phyloP scores from a whole-genome alignment of 2,888 invertebrate genomes.

The Galeopsomyia nigrocyanea region DNA sequence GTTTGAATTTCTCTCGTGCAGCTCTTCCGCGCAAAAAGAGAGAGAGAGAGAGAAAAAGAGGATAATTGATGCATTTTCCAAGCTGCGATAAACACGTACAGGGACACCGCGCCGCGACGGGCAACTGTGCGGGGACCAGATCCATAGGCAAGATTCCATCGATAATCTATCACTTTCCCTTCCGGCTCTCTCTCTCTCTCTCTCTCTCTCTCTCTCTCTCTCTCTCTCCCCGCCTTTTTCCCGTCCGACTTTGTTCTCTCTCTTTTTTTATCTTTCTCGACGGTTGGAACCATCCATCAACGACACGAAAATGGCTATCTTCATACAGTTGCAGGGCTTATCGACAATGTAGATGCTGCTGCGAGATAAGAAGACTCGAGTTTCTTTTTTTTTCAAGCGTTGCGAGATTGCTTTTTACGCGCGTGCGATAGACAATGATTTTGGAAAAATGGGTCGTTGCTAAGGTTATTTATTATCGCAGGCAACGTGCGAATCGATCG shows the following conservation, averaged over 20 bases:
- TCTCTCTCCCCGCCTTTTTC: constrained; percentile 16
- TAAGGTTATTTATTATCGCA: too few relatives aligned
- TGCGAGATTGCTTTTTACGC: too few relatives aligned
- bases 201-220: not conserved
- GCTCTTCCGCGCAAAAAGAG: not conserved
- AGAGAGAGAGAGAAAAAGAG: constrained; percentile 14
- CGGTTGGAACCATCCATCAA: constrained; percentile 34
- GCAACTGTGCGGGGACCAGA: not conserved
- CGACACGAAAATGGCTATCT: constrained; percentile 25
- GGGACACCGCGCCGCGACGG: not conserved
- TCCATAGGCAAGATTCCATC: constrained; percentile 25
- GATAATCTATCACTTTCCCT: constrained; percentile 44
- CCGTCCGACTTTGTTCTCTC: not conserved
- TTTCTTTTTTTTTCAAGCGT: too few relatives aligned
- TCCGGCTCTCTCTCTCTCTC: constrained; percentile 15
- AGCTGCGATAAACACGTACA: constrained; percentile 21
- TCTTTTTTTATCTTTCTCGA: constrained; percentile 6
- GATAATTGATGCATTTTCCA: constrained; percentile 40
- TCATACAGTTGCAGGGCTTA: constrained; percentile 33
- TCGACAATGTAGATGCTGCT: constrained; percentile 28
- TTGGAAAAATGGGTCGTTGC: not conserved
- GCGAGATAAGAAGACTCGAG: too few relatives aligned
- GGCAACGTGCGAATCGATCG: too few relatives aligned
- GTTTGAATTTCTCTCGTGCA: too few relatives aligned
- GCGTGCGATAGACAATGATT: too few relatives aligned